Percentiles rank a stretch among this genome's conserved stretches.
Evolutionary conservation across 2,888 invertebrate species (phyloP).

Genomic region (Hetaerina titia): DNA sequence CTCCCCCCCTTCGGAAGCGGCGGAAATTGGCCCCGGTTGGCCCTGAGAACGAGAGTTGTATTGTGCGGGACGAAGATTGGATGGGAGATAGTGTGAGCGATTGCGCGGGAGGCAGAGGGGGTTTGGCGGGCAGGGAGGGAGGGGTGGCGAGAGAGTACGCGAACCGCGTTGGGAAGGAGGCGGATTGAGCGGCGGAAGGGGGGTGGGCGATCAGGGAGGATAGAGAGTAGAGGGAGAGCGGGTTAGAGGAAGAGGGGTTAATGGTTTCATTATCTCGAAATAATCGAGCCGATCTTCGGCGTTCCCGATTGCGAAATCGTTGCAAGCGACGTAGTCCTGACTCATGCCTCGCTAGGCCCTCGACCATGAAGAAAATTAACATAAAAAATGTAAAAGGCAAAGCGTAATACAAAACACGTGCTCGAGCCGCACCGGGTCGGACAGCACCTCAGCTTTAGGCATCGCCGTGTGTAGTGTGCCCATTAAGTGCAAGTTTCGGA

Average conservation of each 20-base stretch:
- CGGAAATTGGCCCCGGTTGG: constrained; percentile 49
- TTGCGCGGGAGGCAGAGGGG: background rate
- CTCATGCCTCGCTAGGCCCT: too few species aligned
- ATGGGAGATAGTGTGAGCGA: background rate
- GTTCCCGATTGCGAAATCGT: background rate
- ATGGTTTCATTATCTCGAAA: background rate
- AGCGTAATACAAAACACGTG: too few species aligned
- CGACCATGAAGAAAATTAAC: too few species aligned
- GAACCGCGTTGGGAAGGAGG: background rate
- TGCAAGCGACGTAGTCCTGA: too few species aligned
- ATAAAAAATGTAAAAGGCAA: too few species aligned
- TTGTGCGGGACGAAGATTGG: constrained; percentile 21
- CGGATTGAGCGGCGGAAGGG: background rate
- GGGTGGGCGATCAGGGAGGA: background rate
- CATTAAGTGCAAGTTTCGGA: too few species aligned
- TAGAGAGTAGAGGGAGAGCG: background rate
- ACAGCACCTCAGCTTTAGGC: too few species aligned
- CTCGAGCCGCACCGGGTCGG: too few species aligned
- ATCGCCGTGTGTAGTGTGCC: too few species aligned
- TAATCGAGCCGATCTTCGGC: background rate
- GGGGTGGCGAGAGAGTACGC: background rate
- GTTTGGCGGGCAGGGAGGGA: background rate
- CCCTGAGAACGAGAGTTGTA: constrained; percentile 39
- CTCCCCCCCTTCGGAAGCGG: background rate
- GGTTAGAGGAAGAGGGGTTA: background rate